Evolutionary conservation across 1,140 invertebrate genomes (phyloP).

Genomic region (Neodiprion pinetum): DNA sequence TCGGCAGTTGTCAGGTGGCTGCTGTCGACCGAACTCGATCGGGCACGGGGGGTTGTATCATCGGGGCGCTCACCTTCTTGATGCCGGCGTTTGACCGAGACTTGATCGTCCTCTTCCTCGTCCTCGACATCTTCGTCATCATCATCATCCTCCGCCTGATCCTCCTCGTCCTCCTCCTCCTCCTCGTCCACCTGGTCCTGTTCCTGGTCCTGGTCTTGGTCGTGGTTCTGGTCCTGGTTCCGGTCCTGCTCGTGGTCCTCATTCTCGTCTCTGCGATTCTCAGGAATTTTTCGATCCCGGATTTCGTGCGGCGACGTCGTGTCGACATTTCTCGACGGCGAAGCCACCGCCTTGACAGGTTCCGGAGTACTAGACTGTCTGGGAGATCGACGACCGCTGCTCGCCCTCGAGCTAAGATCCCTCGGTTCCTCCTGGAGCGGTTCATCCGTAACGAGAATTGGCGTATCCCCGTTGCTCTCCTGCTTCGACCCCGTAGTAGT

Average conservation of each 20-base stretch:
- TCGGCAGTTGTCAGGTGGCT: conserved; percentile 64
- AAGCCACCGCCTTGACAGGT: conserved; percentile 30
- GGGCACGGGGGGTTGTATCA: conserved; percentile 55
- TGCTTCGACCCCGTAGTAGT: background rate
- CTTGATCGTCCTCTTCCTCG: conserved; percentile 38
- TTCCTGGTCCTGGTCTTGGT: conserved; percentile 26
- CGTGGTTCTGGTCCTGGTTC: conserved; percentile 32
- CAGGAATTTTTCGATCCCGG: conserved; percentile 25
- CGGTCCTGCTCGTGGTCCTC: conserved; percentile 39
- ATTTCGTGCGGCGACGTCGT: conserved; percentile 26
- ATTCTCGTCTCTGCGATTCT: conserved; percentile 22
- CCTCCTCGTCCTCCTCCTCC: conserved; percentile 27
- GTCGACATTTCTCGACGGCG: background rate
- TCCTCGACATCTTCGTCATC: conserved; percentile 52
- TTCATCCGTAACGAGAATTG: conserved; percentile 30
- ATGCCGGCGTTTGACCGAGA: conserved; percentile 12
- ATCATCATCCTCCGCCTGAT: conserved; percentile 35
- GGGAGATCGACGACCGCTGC: conserved; percentile 41
- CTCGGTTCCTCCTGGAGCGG: conserved; percentile 50
- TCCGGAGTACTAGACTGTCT: conserved; percentile 45
- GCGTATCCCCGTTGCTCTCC: background rate
- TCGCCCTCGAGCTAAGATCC: conserved; percentile 56
- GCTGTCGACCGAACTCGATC: conserved; percentile 64
- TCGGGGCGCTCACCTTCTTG: conserved; percentile 61
- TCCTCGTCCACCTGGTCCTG: conserved; percentile 20